Conservation (phyloP, 1,140 invertebrate genomes). For the Lepeophtheirus salmonis region DNA sequence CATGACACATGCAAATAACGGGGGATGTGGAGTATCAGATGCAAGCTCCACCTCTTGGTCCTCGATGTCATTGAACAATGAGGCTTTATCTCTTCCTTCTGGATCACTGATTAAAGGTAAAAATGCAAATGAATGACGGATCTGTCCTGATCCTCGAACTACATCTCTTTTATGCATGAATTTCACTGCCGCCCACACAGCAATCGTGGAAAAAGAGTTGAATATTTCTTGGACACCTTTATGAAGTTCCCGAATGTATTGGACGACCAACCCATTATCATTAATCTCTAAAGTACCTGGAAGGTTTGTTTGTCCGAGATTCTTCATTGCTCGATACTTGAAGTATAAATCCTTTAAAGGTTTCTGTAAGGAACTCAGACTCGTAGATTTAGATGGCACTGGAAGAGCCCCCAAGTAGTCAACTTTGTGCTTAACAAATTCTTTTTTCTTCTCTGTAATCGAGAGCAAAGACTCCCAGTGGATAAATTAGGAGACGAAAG, state of each 20-base stretch:
- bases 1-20: conserved; percentile 77
- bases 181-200: conserved; percentile 70
- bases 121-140: conserved; percentile 44
- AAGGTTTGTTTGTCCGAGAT: conserved; percentile 27
- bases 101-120: conserved; percentile 64
- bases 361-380: conserved; percentile 54
- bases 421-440: conserved; percentile 30
- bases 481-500: too few relatives aligned
- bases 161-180: conserved; percentile 30
- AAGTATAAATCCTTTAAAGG: conserved; percentile 60
- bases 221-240: conserved; percentile 35
- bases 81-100: conserved; percentile 33
- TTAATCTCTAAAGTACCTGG: conserved; percentile 45
- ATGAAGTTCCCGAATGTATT: conserved; percentile 32
- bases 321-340: conserved; percentile 35
- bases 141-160: conserved; percentile 19
- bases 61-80: conserved; percentile 21
- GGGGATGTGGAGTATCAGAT: conserved; percentile 38
- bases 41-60: conserved; percentile 19
- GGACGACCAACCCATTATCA: conserved; percentile 38
- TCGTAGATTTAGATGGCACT: conserved; percentile 53
- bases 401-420: conserved; percentile 60
- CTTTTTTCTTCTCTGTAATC: neutral
- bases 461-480: neutral
- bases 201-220: conserved; percentile 70